Evolutionary conservation across 2,888 invertebrate species (phyloP), one percentile per base, ranked within the genome.

Genomic region (Drymonia ruficornis): DNA sequence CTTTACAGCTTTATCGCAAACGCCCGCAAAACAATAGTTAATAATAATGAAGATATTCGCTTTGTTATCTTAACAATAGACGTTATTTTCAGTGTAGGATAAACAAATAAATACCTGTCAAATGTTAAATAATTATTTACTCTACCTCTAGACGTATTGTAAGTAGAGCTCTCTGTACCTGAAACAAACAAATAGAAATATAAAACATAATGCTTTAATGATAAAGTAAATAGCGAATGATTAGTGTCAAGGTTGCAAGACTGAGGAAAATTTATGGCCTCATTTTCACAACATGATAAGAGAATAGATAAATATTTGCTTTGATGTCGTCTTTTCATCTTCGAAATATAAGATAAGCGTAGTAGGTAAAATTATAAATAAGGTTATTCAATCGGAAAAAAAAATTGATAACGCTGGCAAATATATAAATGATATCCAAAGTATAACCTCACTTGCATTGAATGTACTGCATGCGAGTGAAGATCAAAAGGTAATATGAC

Each of bases 191-290:
- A 63, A 65, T 46, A 56, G 60, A 58, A 61, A 52, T 49, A 16
- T 53, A 46, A 51, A 46, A 56, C 34, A 64, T 38, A 52, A 66
- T 50, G 29, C 46, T 44, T 55, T 61, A 29, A 51, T 54, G 50
- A 54, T 52, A 63, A 61, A 51, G 49, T 59, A 60, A 72, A 70
- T 55, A 66, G 44, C 47, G 50, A 53, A 51, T 67, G 47, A 76
- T 73, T 71, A 67, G 67, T 72, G 76, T 68, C 74, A 76, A 70
- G 78, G 75, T 62, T 60, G 48, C 40, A 49, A 52, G 43, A 40
- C 45, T 55, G 53, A 50, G 62, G 64, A 56, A 69, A 67, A 72
- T 67, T 61, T 60, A 70, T 61, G 70, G 66, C 70, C 72, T 63
- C 53, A 59, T 68, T 70, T 61, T 53, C 55, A 61, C 36, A 57